phyloP scores from a whole-genome alignment of 2,888 invertebrate species.

The Icerya purchasi region DNA sequence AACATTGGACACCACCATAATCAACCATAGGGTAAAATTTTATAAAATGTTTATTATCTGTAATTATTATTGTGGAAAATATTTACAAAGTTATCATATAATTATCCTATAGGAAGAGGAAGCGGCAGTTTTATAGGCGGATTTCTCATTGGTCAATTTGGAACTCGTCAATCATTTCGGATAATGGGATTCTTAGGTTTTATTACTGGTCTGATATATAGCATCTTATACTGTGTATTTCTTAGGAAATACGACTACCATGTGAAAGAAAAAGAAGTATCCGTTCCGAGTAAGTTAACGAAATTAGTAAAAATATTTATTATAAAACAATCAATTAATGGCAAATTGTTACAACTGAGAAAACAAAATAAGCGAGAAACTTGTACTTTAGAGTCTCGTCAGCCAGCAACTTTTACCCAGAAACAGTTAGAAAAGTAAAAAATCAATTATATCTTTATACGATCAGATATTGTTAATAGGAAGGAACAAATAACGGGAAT shows the following conservation, averaged over 20 bases:
- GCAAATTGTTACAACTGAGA: too few species aligned
- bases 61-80: neutral
- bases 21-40: neutral
- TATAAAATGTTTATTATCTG: neutral
- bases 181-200: constrained; percentile 56
- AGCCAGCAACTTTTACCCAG: too few species aligned
- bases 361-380: too few species aligned
- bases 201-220: constrained; percentile 45
- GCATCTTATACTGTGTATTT: constrained; percentile 48
- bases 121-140: constrained; percentile 65
- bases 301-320: too few species aligned
- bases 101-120: constrained; percentile 37
- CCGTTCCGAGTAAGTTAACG: too few species aligned
- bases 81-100: neutral
- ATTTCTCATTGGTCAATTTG: constrained; percentile 47
- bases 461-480: too few species aligned
- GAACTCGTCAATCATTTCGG: constrained; percentile 53
- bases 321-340: too few species aligned
- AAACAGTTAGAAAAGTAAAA: too few species aligned
- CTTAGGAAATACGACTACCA: constrained; percentile 30
- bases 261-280: neutral
- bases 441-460: too few species aligned
- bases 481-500: too few species aligned
- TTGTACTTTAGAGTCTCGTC: too few species aligned
- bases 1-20: neutral